A percentile compares a stretch with the other conserved stretches of the same genome.
phyloP scores from a whole-genome alignment of 2,888 invertebrate genomes.

The Caenorhabditis plicata region DNA sequence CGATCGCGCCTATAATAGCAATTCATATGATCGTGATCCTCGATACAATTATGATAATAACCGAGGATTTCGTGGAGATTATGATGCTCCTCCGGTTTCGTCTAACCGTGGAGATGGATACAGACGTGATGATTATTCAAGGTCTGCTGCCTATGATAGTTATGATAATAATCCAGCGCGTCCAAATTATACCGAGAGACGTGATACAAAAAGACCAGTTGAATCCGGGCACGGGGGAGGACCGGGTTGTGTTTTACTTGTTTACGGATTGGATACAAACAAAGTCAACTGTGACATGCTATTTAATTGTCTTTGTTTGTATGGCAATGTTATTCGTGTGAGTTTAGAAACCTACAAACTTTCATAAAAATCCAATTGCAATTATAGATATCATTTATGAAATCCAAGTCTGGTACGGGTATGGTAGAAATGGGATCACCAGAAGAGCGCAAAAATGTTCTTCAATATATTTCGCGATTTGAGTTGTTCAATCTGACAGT shows the following conservation, averaged over 20 bases:
- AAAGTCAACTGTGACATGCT: constrained; percentile 92
- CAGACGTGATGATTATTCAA: too few relatives aligned
- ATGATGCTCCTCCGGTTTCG: neutral
- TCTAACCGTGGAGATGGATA: too few relatives aligned
- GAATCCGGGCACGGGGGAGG: too few relatives aligned
- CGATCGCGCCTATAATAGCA: too few relatives aligned
- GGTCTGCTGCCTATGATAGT: too few relatives aligned
- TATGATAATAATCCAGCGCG: too few relatives aligned
- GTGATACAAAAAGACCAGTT: too few relatives aligned
- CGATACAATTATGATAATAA: constrained; percentile 7
- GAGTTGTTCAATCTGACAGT: constrained; percentile 74
- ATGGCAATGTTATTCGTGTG: constrained; percentile 96
- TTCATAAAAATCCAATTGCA: neutral
- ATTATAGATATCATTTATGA: constrained; percentile 85
- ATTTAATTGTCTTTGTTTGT: constrained; percentile 96
- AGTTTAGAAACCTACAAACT: constrained; percentile 51
- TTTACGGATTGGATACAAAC: constrained; percentile 89
- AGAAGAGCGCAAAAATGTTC: constrained; percentile 79
- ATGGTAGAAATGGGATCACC: constrained; percentile 99
- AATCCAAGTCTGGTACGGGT: constrained; percentile 96
- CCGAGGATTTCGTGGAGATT: too few relatives aligned
- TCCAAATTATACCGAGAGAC: too few relatives aligned
- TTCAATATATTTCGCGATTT: constrained; percentile 90
- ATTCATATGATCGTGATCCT: too few relatives aligned
- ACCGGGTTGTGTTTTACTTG: constrained; percentile 34